These are phyloP conservation scores for Battus philenor DNA, from an alignment of 1,140 invertebrate species.

Conservation along the genomic window DNA sequence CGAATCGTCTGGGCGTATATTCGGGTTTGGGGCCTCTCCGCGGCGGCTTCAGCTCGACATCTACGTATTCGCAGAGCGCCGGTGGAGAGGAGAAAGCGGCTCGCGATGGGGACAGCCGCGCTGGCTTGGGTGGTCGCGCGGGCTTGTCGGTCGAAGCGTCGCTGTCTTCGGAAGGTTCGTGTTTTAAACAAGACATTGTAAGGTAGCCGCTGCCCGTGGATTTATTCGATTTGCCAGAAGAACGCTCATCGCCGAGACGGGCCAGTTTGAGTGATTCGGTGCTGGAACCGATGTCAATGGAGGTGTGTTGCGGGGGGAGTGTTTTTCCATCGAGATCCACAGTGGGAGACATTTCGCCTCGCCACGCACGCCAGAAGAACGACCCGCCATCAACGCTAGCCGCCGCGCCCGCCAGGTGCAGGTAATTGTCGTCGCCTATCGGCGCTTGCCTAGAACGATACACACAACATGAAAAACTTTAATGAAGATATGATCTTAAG, in stretches of 20 bases:
- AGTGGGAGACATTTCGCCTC: constrained; percentile 37
- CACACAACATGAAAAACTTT: constrained; percentile 17
- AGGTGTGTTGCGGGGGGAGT: constrained; percentile 35
- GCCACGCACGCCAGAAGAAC: constrained; percentile 47
- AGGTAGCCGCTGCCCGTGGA: constrained; percentile 63
- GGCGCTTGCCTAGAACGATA: constrained; percentile 88
- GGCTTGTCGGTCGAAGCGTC: constrained; percentile 49
- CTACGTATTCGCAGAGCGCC: constrained; percentile 54
- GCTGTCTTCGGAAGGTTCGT: constrained; percentile 58
- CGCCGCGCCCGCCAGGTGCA: constrained; percentile 73
- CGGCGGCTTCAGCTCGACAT: constrained; percentile 46
- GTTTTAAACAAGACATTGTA: constrained; percentile 63
- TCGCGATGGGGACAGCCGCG: constrained; percentile 44
- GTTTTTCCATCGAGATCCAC: constrained; percentile 49
- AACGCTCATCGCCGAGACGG: constrained; percentile 52
- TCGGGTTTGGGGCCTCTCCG: constrained; percentile 36
- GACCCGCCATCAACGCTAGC: constrained; percentile 37
- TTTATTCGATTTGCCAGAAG: constrained; percentile 56
- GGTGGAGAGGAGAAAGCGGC: constrained; percentile 24
- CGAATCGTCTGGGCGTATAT: constrained; percentile 23
- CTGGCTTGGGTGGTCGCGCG: constrained; percentile 53
- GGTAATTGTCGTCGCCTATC: constrained; percentile 92
- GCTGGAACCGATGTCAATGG: constrained; percentile 57
- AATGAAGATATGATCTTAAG: too few relatives aligned
- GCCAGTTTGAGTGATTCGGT: constrained; percentile 56